Conservation (phyloP, 2,888 invertebrate species). For the Chaetoderma sp. region DNA sequence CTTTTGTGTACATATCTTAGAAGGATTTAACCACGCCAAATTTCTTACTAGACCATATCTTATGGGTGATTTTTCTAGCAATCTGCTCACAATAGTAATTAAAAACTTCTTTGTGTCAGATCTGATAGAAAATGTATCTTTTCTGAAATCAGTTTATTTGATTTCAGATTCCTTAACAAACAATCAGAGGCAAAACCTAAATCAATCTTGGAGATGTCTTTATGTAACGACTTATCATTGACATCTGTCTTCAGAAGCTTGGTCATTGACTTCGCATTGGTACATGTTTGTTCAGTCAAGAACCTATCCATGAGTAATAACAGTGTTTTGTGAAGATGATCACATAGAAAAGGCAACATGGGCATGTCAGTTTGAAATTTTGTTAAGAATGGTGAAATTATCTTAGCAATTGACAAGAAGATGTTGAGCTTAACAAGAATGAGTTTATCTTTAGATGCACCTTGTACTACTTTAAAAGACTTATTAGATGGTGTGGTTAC, state of each 20-base stretch:
- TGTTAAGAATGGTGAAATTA: slow-evolving; percentile 7
- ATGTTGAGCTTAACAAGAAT: not conserved
- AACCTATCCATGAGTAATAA: not conserved
- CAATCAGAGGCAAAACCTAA: not conserved
- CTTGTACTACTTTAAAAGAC: not conserved
- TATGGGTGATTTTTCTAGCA: slow-evolving; percentile 19
- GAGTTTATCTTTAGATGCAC: not conserved
- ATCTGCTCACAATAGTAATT: slow-evolving; percentile 1
- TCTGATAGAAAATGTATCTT: not conserved
- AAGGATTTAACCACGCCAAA: slow-evolving; percentile 4
- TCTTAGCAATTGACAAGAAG: not conserved
- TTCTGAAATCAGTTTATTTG: not conserved
- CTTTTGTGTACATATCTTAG: not conserved
- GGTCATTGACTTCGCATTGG: no score
- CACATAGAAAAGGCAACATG: not conserved
- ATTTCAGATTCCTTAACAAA: not conserved
- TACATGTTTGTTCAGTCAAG: not conserved
- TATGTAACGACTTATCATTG: not conserved
- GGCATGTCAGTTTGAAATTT: slow-evolving; percentile 5
- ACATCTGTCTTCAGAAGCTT: no score
- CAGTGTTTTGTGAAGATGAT: not conserved
- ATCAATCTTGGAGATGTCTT: not conserved
- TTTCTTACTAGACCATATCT: slow-evolving; percentile 18
- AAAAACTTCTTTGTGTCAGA: slow-evolving; percentile 6
- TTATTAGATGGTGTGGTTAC: slow-evolving; percentile 8